These are phyloP conservation scores for Griposia aprilina DNA, from an alignment of 2,888 invertebrate genomes.

Conservation along the genomic window DNA sequence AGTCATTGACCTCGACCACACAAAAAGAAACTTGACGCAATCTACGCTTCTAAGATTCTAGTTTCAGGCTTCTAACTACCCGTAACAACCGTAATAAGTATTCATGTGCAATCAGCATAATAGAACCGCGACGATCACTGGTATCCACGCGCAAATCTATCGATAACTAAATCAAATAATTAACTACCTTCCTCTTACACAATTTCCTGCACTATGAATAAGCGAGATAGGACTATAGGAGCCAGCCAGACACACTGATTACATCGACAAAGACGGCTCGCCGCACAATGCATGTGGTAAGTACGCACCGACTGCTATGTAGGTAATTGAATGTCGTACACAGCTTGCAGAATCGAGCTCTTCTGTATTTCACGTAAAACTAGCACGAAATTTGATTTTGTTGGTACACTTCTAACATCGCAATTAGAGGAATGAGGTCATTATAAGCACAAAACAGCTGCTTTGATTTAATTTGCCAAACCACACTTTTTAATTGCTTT, in stretches of 20 bases:
- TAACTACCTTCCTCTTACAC: neutral
- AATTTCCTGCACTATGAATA: conserved; percentile 26
- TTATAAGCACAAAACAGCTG: neutral
- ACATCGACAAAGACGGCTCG: conserved; percentile 34
- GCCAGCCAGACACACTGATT: conserved; percentile 15
- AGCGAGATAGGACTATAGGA: conserved; percentile 1
- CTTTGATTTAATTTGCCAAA: too few relatives aligned
- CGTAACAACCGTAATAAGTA: neutral
- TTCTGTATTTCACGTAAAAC: neutral
- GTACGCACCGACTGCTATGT: conserved; percentile 50
- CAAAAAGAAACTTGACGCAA: neutral
- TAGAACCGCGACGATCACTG: neutral
- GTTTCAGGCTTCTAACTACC: neutral
- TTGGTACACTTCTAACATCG: neutral
- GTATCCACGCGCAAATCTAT: neutral
- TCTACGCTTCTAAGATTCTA: neutral
- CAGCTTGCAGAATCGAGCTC: conserved; percentile 44
- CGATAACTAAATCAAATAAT: conserved; percentile 6
- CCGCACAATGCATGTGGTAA: conserved; percentile 60
- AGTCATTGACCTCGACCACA: neutral
- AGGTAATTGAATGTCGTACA: conserved; percentile 75
- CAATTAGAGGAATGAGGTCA: neutral
- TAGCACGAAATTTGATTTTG: neutral
- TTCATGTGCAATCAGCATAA: neutral
- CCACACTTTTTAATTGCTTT: too few relatives aligned